A percentile compares a stretch with the other conserved stretches of the same genome.
phyloP scores from a whole-genome alignment of 2,113 vertebrate species.

The Paratilapia polleni region DNA sequence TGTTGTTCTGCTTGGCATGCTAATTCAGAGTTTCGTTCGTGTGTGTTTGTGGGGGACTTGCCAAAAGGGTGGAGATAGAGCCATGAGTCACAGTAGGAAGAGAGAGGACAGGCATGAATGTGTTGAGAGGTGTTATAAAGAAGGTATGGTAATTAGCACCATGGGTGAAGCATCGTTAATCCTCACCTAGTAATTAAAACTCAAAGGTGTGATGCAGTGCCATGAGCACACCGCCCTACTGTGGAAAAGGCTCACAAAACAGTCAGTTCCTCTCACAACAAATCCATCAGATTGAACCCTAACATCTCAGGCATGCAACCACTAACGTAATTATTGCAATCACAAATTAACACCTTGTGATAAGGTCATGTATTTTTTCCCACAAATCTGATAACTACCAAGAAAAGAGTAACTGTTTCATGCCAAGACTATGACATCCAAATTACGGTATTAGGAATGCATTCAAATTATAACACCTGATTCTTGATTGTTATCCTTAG shows the following conservation, averaged over 20 bases:
- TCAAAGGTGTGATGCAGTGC: conserved; percentile 74
- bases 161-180: conserved; percentile 77
- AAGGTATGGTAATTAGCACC: conserved; percentile 79
- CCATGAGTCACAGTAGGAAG: conserved; percentile 48
- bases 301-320: conserved; percentile 50
- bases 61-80: conserved; percentile 34
- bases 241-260: conserved; percentile 63
- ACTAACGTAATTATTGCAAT: conserved; percentile 62
- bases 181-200: conserved; percentile 80
- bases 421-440: conserved; percentile 16
- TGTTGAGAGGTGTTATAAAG: conserved; percentile 73
- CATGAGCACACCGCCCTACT: conserved; percentile 60
- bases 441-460: conserved; percentile 21
- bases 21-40: conserved; percentile 61
- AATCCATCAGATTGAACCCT: conserved; percentile 58
- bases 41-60: neutral
- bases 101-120: conserved; percentile 58
- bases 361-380: conserved; percentile 58
- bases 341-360: conserved; percentile 70
- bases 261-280: conserved; percentile 71
- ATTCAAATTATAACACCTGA: conserved; percentile 8
- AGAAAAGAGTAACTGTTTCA: conserved; percentile 8
- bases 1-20: conserved; percentile 62
- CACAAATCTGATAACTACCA: conserved; percentile 24
- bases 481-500: conserved; percentile 71